Conservation (phyloP, 2,113 vertebrate genomes). For the Phalacrocorax brasilianus region DNA sequence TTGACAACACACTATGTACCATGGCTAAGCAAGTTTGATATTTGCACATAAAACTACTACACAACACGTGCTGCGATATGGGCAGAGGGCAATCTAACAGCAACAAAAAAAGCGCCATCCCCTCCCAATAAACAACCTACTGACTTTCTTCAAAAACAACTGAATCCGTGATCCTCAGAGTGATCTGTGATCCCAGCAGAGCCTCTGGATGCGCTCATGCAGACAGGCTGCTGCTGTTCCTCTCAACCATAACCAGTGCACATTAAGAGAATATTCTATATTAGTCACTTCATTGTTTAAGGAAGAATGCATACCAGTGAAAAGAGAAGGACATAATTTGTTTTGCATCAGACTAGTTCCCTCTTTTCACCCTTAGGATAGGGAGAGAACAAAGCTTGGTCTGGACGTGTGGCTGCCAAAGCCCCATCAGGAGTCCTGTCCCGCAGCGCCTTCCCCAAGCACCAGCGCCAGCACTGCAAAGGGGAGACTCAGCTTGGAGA, state of each 20-base stretch:
- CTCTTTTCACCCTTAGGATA: not conserved
- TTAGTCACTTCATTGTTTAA: not conserved
- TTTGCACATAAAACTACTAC: not conserved
- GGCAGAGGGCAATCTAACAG: not conserved
- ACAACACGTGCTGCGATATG: not conserved
- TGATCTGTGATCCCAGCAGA: not conserved
- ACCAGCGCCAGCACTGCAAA: not conserved
- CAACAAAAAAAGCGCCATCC: not conserved
- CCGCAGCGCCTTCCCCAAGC: not conserved
- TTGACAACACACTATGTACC: not conserved
- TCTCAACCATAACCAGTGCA: not conserved
- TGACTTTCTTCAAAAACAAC: not conserved
- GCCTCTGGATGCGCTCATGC: not conserved
- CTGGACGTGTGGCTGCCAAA: not conserved
- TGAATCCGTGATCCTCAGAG: not conserved
- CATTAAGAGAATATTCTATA: not conserved
- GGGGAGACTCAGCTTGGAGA: not conserved
- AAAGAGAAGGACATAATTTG: not conserved
- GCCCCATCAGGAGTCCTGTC: not conserved
- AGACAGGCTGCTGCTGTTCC: not conserved
- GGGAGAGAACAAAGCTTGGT: not conserved
- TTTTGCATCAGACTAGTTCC: not conserved
- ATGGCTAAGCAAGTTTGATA: not conserved
- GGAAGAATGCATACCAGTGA: not conserved
- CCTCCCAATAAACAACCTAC: not conserved